These are phyloP conservation scores for Shargacucullia verbasci DNA, from an alignment of 2,888 invertebrate genomes.

Conservation along the genomic window DNA sequence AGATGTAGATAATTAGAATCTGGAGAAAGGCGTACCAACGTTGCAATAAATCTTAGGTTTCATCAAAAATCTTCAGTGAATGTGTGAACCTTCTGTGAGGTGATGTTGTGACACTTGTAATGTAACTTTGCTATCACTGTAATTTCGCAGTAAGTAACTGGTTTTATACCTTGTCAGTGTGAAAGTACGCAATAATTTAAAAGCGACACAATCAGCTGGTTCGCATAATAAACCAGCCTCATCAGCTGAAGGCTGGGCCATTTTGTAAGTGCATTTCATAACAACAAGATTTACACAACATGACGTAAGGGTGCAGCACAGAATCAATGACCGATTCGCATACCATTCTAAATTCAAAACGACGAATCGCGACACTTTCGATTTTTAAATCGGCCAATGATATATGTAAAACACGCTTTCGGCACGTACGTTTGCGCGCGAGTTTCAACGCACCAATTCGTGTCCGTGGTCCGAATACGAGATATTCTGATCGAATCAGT, in stretches of 20 bases:
- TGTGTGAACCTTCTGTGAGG: background rate
- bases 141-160: slow-evolving; percentile 4
- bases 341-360: slow-evolving; percentile 67
- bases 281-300: slow-evolving; percentile 60
- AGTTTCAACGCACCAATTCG: slow-evolving; percentile 57
- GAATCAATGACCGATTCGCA: slow-evolving; percentile 61
- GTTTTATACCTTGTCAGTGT: too few species aligned
- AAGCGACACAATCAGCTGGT: slow-evolving; percentile 32
- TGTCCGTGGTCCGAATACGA: slow-evolving; percentile 69
- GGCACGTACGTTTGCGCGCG: slow-evolving; percentile 49
- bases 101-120: background rate
- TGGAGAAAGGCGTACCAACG: too few species aligned
- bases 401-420: slow-evolving; percentile 48
- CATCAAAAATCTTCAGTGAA: too few species aligned
- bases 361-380: slow-evolving; percentile 72
- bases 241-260: slow-evolving; percentile 53
- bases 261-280: slow-evolving; percentile 76
- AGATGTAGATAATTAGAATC: too few species aligned
- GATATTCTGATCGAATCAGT: slow-evolving; percentile 54
- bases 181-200: slow-evolving; percentile 2
- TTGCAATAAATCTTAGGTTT: too few species aligned
- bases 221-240: slow-evolving; percentile 58
- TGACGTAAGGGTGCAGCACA: slow-evolving; percentile 68
- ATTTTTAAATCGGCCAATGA: slow-evolving; percentile 69
- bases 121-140: background rate